These are phyloP conservation scores for Ptychadena robeensis DNA, from an alignment of 2,797 vertebrate species.

Conservation along the genomic window DNA sequence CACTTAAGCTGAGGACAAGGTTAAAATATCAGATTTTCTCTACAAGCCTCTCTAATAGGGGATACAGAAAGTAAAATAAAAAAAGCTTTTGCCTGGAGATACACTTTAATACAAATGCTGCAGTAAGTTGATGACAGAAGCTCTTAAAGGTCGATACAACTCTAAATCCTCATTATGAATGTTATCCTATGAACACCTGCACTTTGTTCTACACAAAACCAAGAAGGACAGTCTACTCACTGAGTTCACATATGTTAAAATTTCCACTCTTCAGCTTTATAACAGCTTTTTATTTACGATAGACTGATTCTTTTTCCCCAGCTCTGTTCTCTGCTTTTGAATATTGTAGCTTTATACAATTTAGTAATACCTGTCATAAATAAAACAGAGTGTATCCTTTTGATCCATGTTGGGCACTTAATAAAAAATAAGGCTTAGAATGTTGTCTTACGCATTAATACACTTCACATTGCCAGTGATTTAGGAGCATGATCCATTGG, in stretches of 20 bases:
- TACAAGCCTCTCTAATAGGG: too few species aligned
- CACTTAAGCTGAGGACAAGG: too few species aligned
- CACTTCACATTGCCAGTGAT: slow-evolving; percentile 47
- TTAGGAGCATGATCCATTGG: slow-evolving; percentile 58
- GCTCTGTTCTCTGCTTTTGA: slow-evolving; percentile 40
- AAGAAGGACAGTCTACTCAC: slow-evolving; percentile 22
- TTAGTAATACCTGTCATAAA: slow-evolving; percentile 53
- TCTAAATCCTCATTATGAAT: too few species aligned
- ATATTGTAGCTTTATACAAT: slow-evolving; percentile 62
- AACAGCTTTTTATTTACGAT: slow-evolving; percentile 39
- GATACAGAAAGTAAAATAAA: too few species aligned
- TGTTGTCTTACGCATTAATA: slow-evolving; percentile 56
- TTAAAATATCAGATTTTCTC: too few species aligned
- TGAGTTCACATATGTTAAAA: slow-evolving; percentile 37
- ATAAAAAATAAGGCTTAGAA: slow-evolving; percentile 59
- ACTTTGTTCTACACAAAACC: slow-evolving; percentile 13
- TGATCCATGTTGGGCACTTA: slow-evolving; percentile 57
- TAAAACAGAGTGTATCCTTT: slow-evolving; percentile 50
- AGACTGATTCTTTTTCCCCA: slow-evolving; percentile 22
- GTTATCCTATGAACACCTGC: slow-evolving; percentile 13
- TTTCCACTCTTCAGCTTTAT: slow-evolving; percentile 35
- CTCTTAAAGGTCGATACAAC: too few species aligned
- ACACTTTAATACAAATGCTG: too few species aligned
- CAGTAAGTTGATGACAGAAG: too few species aligned
- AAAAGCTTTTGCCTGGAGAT: too few species aligned